Conservation (phyloP, 2,797 vertebrate genomes). For the Anguilla anguilla region DNA sequence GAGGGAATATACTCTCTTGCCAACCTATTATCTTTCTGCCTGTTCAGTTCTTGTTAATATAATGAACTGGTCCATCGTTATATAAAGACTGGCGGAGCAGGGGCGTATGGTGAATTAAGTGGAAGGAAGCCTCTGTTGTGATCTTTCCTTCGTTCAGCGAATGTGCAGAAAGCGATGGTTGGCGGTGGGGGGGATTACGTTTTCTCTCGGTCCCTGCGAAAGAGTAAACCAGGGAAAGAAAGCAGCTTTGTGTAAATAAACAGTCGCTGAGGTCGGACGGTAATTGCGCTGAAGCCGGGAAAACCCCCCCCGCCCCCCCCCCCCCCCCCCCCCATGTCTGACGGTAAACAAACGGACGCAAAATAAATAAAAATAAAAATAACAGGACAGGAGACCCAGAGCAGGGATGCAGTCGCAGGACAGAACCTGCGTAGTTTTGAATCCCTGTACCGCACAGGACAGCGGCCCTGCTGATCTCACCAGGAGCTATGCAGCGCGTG, state of each 20-base stretch:
- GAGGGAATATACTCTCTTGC: no score
- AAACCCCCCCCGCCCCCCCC: not conserved
- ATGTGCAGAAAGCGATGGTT: not conserved
- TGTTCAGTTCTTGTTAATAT: no score
- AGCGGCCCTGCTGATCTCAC: not conserved
- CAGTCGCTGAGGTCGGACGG: slow-evolving; percentile 5
- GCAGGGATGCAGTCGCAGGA: not conserved
- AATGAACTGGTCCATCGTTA: no score
- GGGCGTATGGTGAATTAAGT: not conserved
- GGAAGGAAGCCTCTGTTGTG: not conserved
- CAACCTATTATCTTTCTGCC: no score
- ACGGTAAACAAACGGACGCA: slow-evolving; percentile 17
- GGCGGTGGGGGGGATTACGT: not conserved
- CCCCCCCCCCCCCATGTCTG: not conserved
- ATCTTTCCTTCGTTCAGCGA: not conserved
- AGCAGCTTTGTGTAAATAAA: slow-evolving; percentile 21
- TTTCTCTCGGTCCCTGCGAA: not conserved
- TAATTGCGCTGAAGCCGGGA: slow-evolving; percentile 11
- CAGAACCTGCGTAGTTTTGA: not conserved
- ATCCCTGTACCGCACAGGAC: not conserved
- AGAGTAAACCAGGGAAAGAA: not conserved
- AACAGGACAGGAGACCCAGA: not conserved
- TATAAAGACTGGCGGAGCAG: no score
- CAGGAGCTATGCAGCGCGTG: not conserved
- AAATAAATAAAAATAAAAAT: not conserved